Evolutionary conservation across 2,797 vertebrate genomes (phyloP).

Genomic region (Syncerus caffer): DNA sequence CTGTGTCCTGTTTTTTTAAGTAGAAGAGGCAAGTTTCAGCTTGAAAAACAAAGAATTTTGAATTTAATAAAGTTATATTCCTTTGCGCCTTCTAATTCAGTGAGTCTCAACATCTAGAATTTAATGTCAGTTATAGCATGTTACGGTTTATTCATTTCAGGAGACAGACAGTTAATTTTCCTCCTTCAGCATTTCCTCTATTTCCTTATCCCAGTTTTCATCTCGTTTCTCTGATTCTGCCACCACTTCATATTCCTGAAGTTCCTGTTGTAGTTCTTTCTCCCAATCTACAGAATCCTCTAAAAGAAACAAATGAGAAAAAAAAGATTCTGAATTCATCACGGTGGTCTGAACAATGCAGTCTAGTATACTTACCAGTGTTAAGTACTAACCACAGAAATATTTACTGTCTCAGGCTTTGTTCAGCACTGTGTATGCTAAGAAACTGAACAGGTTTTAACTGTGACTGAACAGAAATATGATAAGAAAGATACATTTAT

Average conservation of each 20-base stretch:
- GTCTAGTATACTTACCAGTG: not conserved
- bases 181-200: conserved; percentile 94
- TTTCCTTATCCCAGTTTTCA: conserved; percentile 96
- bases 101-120: conserved; percentile 66
- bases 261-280: conserved; percentile 94
- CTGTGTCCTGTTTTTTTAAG: conserved; percentile 14
- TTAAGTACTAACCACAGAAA: not conserved
- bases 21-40: conserved; percentile 58
- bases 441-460: not conserved
- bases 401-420: not conserved
- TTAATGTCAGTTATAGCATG: conserved; percentile 67
- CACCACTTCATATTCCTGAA: conserved; percentile 96
- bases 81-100: conserved; percentile 66
- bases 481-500: not conserved
- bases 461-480: not conserved
- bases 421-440: not conserved
- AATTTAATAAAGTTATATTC: conserved; percentile 61
- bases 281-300: conserved; percentile 94
- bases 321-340: conserved; percentile 10
- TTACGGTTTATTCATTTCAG: conserved; percentile 56
- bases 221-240: conserved; percentile 89
- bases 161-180: conserved; percentile 80
- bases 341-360: not conserved
- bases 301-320: conserved; percentile 68
- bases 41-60: conserved; percentile 54